phyloP scores from a whole-genome alignment of 2,113 vertebrate genomes.

The Gambusia affinis region DNA sequence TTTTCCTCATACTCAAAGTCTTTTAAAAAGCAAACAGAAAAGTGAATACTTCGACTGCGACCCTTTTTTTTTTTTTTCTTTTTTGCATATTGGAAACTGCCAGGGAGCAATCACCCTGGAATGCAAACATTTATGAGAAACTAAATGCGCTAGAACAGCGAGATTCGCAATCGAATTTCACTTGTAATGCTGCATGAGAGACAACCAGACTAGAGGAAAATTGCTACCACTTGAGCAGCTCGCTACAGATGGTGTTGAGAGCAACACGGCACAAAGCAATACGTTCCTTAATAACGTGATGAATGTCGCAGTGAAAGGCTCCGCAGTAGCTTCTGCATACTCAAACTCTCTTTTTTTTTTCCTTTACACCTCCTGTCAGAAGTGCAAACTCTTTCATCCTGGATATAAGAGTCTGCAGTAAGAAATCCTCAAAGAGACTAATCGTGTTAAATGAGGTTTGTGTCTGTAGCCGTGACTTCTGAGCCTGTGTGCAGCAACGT shows the following conservation, averaged over 20 bases:
- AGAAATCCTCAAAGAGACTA: conserved; percentile 76
- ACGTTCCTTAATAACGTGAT: conserved; percentile 66
- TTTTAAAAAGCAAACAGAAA: conserved; percentile 44
- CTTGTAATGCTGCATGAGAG: conserved; percentile 62
- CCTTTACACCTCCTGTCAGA: conserved; percentile 33
- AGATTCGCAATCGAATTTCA: conserved; percentile 75
- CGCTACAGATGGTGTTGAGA: conserved; percentile 67
- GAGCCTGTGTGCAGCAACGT: conserved; percentile 25
- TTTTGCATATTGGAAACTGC: conserved; percentile 67
- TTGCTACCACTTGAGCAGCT: conserved; percentile 69
- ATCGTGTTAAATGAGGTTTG: conserved; percentile 72
- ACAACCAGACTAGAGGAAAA: conserved; percentile 59
- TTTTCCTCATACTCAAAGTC: conserved; percentile 38
- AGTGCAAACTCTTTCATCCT: conserved; percentile 68
- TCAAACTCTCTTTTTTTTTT: conserved; percentile 22
- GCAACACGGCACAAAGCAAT: conserved; percentile 60
- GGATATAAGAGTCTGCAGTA: conserved; percentile 61
- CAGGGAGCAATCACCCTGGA: conserved; percentile 75
- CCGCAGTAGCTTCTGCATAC: conserved; percentile 58
- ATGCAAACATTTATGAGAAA: conserved; percentile 80
- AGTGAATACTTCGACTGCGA: conserved; percentile 43
- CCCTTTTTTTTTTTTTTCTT: conserved; percentile 9
- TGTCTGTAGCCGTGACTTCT: conserved; percentile 66
- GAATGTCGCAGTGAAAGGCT: conserved; percentile 62
- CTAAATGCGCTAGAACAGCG: conserved; percentile 78